Percentiles rank a stretch among this genome's conserved stretches.
phyloP scores from a whole-genome alignment of 2,113 vertebrate genomes.

The Opisthocomus hoazin region DNA sequence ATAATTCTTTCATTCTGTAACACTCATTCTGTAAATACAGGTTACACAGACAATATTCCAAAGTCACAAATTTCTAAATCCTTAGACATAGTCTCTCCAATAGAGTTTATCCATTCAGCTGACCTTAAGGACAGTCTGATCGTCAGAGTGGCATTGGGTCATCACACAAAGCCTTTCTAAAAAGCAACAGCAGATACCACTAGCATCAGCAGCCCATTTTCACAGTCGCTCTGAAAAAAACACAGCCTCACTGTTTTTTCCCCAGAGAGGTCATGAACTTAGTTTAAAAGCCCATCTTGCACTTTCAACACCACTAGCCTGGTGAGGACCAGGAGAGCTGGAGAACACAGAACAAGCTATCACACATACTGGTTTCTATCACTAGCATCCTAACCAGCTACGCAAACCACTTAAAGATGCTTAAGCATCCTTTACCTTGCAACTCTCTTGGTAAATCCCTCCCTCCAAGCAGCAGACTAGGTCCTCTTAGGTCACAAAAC shows the following conservation, averaged over 20 bases:
- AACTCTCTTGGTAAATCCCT: not conserved
- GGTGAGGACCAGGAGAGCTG: not conserved
- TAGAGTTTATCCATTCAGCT: not conserved
- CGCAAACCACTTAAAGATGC: not conserved
- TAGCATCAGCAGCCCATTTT: not conserved
- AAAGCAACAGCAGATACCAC: not conserved
- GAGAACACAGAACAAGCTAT: not conserved
- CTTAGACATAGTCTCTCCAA: not conserved
- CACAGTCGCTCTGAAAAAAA: not conserved
- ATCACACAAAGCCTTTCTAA: not conserved
- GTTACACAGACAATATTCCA: not conserved
- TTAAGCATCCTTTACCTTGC: not conserved
- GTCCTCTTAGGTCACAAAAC: not conserved
- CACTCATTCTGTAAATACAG: not conserved
- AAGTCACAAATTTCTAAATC: not conserved
- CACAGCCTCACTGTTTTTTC: no score
- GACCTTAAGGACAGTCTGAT: not conserved
- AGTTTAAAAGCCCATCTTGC: not conserved
- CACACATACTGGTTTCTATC: not conserved
- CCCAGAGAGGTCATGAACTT: not conserved
- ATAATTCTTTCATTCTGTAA: not conserved
- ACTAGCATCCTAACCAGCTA: not conserved
- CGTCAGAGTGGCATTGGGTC: not conserved
- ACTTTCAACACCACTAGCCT: not conserved
- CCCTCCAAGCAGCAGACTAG: not conserved